These are phyloP conservation scores for Austrofundulus limnaeus DNA, from an alignment of 2,113 vertebrate genomes.

Conservation along the genomic window DNA sequence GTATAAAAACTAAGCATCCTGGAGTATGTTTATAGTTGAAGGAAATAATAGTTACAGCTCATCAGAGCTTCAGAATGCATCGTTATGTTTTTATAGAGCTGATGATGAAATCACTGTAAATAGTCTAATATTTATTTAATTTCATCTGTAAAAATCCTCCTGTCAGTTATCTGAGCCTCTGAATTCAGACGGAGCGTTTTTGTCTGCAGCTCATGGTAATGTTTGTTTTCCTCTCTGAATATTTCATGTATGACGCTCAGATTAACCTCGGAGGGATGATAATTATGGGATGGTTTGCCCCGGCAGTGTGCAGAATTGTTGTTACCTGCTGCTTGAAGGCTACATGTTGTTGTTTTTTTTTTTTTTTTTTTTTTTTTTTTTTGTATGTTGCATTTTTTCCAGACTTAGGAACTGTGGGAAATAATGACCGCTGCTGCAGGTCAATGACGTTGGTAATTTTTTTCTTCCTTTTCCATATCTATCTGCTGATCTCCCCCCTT, in stretches of 20 bases:
- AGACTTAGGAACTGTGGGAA: constrained; percentile 99
- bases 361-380: constrained; percentile 8
- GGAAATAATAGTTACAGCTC: too few species aligned
- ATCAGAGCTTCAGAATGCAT: too few species aligned
- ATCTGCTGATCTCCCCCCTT: constrained; percentile 74
- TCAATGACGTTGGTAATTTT: constrained; percentile 99
- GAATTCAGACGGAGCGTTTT: background rate
- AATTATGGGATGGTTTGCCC: constrained; percentile 45
- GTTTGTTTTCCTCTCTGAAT: too few species aligned
- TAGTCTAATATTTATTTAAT: too few species aligned
- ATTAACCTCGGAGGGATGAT: constrained; percentile 31
- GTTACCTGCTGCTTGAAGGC: constrained; percentile 75
- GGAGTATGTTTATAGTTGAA: too few species aligned
- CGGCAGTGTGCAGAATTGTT: constrained; percentile 62
- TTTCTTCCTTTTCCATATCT: constrained; percentile 95
- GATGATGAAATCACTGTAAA: too few species aligned
- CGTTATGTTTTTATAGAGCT: too few species aligned
- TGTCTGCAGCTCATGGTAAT: constrained; percentile 1
- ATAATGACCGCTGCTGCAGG: constrained; percentile 98
- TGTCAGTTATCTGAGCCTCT: too few species aligned
- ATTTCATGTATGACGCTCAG: constrained; percentile 7
- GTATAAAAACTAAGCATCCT: too few species aligned
- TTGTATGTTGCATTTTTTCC: constrained; percentile 99
- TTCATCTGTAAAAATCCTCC: too few species aligned
- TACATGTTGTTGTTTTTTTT: constrained; percentile 75